phyloP scores from a whole-genome alignment of 1,140 invertebrate genomes.

The Tenebrio molitor region DNA sequence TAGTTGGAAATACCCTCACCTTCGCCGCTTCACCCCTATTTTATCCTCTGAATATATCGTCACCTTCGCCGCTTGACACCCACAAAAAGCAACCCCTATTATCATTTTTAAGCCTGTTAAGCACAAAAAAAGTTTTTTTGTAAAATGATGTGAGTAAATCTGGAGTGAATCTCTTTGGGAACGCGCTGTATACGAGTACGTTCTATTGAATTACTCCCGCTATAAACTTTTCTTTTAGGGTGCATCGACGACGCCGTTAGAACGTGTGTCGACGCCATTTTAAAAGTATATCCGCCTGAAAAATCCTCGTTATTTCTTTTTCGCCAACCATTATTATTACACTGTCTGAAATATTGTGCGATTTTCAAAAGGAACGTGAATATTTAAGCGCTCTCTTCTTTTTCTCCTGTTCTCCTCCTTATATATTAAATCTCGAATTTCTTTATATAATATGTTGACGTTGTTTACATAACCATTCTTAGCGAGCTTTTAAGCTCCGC shows the following conservation, averaged over 20 bases:
- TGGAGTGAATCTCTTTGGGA: too few species aligned
- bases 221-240: constrained; percentile 1
- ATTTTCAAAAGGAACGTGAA: constrained; percentile 37
- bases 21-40: too few species aligned
- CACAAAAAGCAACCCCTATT: too few species aligned
- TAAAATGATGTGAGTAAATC: too few species aligned
- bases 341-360: constrained; percentile 34
- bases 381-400: constrained; percentile 35
- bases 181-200: too few species aligned
- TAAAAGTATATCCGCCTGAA: constrained; percentile 19
- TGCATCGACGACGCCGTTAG: neutral
- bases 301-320: constrained; percentile 38
- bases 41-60: too few species aligned
- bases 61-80: too few species aligned
- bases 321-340: constrained; percentile 32
- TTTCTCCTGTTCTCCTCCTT: neutral
- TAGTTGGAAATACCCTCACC: too few species aligned
- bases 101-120: too few species aligned
- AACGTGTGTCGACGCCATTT: constrained; percentile 19
- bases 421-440: constrained; percentile 37
- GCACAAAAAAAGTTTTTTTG: too few species aligned
- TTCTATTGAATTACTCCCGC: neutral
- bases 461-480: constrained; percentile 31
- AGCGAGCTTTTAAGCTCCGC: constrained; percentile 20
- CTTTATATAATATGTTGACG: constrained; percentile 2